These are phyloP conservation scores for Nebria brevicollis DNA, from an alignment of 2,888 invertebrate species.

Conservation along the genomic window DNA sequence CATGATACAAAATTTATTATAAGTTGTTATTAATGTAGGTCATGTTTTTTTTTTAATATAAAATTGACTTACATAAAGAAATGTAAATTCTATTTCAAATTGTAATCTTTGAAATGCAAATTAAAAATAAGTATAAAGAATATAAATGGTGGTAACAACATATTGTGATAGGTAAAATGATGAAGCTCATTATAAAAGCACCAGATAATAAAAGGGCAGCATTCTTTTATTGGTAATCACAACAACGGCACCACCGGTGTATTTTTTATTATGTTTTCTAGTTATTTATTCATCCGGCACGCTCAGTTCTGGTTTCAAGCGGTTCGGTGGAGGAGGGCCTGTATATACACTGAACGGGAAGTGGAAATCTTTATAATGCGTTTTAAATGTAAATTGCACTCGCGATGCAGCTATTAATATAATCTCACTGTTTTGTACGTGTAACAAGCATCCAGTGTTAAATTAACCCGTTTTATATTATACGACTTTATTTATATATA, in stretches of 20 bases:
- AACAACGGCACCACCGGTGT: not conserved
- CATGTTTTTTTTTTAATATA: not conserved
- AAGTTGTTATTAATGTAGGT: too few species aligned
- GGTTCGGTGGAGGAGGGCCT: not conserved
- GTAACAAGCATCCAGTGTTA: conserved; percentile 41
- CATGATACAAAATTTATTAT: not conserved
- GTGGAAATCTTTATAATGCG: conserved; percentile 46
- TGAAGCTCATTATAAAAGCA: conserved; percentile 31
- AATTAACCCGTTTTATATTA: conserved; percentile 40
- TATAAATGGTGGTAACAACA: conserved; percentile 6
- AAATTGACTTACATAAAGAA: not conserved
- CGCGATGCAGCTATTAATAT: conserved; percentile 45
- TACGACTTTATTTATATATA: conserved; percentile 37
- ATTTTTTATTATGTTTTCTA: conserved; percentile 8
- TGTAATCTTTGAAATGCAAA: not conserved
- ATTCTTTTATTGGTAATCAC: conserved; percentile 40
- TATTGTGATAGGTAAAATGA: conserved; percentile 32
- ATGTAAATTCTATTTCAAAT: too few species aligned
- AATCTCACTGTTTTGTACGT: conserved; percentile 45
- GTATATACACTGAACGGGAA: conserved; percentile 23
- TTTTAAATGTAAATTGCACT: conserved; percentile 45
- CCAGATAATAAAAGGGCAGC: conserved; percentile 26
- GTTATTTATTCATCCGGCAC: conserved; percentile 11
- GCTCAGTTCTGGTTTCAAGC: conserved; percentile 4
- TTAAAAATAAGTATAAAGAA: not conserved